Base-by-base conservation (phyloP, 2,113 vertebrate species). In the Eptesicus fuscus region DNA sequence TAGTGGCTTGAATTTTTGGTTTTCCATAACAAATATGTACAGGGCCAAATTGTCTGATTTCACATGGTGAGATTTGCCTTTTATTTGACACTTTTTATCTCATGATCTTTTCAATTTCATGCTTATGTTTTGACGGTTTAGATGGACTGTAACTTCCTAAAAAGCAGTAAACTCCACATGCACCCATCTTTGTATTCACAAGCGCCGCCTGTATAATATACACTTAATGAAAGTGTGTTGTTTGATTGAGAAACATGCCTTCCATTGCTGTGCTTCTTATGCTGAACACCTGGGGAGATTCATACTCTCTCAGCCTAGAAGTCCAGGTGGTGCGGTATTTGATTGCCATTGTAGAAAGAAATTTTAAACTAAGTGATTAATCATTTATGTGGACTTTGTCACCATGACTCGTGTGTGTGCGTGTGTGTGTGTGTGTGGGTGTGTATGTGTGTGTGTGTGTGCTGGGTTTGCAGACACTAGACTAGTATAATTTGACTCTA, bases 301-400 rank as follows among this genome's bases (percentile, higher is more conserved):
- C 9, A 25, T 49, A 56, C 9, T 28, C 30, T 80, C 80, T 28
- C 4, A 83, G 30, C 7, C 35, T 84, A 11, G 7, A 82, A 42
- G 59, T 73, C 44, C 28, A 59, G 51, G 44, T 42, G 11, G 63
- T 56, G 40, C 9, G 61, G 25, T 56, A 1, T 78, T 92, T 88
- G 56, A 80, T 83, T 83, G 47, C 37, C 42, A 70, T 40, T 63
- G 42, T 88, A 69, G 67, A 69, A 95, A 88, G 91, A 90, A 90
- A 59, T 80, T 80, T 92, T 35, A 92, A 32, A 96, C 67, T 90
- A 82, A 96, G 37, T 94, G 88, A 94, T 95, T 95, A 97, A 97
- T 79, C 20, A 49, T 92, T 83, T 90, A 51, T 79, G 37, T 94
- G 95, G 85, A 95, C 90, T 96, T 96, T 95, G 93, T 92, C 88